These are phyloP conservation scores for Trichogramma pretiosum DNA, from an alignment of 1,140 invertebrate species.

Conservation along the genomic window DNA sequence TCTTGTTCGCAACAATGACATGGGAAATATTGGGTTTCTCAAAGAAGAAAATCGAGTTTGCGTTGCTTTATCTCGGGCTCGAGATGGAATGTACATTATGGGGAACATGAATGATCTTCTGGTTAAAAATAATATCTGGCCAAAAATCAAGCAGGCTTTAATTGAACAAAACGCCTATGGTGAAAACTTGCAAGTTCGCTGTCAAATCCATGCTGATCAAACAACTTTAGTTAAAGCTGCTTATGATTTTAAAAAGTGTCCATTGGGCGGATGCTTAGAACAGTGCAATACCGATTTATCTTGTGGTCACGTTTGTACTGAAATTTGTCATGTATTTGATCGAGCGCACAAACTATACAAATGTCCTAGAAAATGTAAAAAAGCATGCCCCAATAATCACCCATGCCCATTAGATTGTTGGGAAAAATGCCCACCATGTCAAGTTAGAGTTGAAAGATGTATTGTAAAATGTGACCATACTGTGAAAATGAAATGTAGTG, in stretches of 20 bases:
- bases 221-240: background rate
- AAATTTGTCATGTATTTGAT: constrained; percentile 46
- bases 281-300: constrained; percentile 20
- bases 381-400: too few relatives aligned
- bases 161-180: constrained; percentile 41
- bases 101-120: constrained; percentile 59
- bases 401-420: too few relatives aligned
- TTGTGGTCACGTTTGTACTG: constrained; percentile 50
- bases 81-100: constrained; percentile 58
- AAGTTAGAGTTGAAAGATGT: too few relatives aligned
- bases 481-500: too few relatives aligned
- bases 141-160: constrained; percentile 42
- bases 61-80: constrained; percentile 63
- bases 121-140: constrained; percentile 46
- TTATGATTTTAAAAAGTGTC: background rate
- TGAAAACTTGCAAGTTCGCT: constrained; percentile 3
- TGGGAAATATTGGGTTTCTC: constrained; percentile 69
- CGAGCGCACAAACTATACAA: constrained; percentile 41
- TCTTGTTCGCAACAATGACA: constrained; percentile 64
- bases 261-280: background rate
- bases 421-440: too few relatives aligned
- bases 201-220: background rate
- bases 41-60: constrained; percentile 61
- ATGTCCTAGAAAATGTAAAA: too few relatives aligned
- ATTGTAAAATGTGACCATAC: too few relatives aligned